These are phyloP conservation scores for Gadopsis marmoratus DNA, from an alignment of 2,797 vertebrate genomes.

Conservation along the genomic window DNA sequence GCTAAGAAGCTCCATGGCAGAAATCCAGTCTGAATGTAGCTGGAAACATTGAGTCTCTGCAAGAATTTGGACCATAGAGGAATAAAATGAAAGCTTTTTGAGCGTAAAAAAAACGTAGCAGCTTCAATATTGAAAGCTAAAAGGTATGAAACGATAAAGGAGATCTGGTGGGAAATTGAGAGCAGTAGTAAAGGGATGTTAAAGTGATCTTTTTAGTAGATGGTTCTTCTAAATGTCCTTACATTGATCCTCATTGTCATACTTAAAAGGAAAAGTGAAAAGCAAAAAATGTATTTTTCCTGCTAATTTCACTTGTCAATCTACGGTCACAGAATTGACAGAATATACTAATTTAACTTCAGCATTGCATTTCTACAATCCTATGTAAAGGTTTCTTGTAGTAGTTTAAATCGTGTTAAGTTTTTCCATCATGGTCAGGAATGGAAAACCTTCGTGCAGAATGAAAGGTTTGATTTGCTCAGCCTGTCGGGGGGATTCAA, in stretches of 20 bases:
- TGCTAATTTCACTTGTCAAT: not conserved
- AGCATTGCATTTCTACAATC: not conserved
- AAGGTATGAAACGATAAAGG: not conserved
- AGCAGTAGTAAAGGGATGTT: not conserved
- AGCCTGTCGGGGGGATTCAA: not conserved
- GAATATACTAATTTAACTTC: not conserved
- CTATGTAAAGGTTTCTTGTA: too few relatives aligned
- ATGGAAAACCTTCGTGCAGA: not conserved
- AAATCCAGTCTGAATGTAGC: conserved; percentile 32
- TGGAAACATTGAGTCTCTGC: conserved; percentile 13
- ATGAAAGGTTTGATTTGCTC: not conserved
- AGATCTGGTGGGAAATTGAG: not conserved
- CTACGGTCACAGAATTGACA: not conserved
- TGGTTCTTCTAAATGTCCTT: not conserved
- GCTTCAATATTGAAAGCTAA: not conserved
- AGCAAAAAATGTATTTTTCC: not conserved
- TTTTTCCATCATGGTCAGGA: not conserved
- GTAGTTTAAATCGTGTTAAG: too few relatives aligned
- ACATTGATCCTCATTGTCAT: too few relatives aligned
- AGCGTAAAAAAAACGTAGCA: not conserved
- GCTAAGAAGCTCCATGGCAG: conserved; percentile 29
- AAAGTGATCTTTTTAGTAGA: not conserved
- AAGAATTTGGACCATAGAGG: not conserved
- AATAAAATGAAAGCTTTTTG: conserved; percentile 16
- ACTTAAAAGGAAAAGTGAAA: too few relatives aligned